A percentile compares a stretch with the other conserved stretches of the same genome.
phyloP scores from a whole-genome alignment of 1,140 invertebrate genomes.

The Acromyrmex echinatior region DNA sequence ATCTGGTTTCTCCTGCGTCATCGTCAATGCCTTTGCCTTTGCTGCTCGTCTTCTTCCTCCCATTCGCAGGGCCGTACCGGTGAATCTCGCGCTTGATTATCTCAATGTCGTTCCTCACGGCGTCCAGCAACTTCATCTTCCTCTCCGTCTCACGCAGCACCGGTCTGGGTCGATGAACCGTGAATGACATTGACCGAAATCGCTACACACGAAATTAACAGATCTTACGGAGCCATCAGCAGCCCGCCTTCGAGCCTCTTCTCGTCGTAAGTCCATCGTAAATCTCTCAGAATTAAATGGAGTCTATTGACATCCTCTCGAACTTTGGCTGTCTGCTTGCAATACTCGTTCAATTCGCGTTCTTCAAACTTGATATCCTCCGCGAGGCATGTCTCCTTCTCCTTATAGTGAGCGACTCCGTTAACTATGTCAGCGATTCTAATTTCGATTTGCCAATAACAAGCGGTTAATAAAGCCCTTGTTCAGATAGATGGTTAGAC shows the following conservation, averaged over 20 bases:
- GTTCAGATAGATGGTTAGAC: constrained; percentile 25
- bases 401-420: constrained; percentile 69
- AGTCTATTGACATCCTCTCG: constrained; percentile 61
- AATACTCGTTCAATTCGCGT: constrained; percentile 35
- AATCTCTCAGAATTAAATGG: constrained; percentile 52
- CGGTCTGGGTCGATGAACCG: constrained; percentile 67
- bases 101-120: constrained; percentile 55
- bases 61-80: background rate
- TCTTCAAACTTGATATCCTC: constrained; percentile 63
- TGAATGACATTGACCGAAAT: constrained; percentile 40
- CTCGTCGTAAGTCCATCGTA: constrained; percentile 47
- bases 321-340: background rate
- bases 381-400: constrained; percentile 67
- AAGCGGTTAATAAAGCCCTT: constrained; percentile 47
- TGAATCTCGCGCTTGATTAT: constrained; percentile 56
- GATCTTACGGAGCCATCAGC: constrained; percentile 67
- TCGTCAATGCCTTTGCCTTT: background rate
- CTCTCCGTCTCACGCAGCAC: constrained; percentile 71
- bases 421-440: constrained; percentile 70
- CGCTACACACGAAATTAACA: constrained; percentile 5
- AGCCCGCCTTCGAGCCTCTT: constrained; percentile 70
- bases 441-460: constrained; percentile 21
- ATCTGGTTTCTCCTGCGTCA: constrained; percentile 51
- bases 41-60: background rate
- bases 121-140: constrained; percentile 55